These are phyloP conservation scores for Thamnaconus septentrionalis DNA, from an alignment of 2,113 vertebrate genomes.

Conservation along the genomic window DNA sequence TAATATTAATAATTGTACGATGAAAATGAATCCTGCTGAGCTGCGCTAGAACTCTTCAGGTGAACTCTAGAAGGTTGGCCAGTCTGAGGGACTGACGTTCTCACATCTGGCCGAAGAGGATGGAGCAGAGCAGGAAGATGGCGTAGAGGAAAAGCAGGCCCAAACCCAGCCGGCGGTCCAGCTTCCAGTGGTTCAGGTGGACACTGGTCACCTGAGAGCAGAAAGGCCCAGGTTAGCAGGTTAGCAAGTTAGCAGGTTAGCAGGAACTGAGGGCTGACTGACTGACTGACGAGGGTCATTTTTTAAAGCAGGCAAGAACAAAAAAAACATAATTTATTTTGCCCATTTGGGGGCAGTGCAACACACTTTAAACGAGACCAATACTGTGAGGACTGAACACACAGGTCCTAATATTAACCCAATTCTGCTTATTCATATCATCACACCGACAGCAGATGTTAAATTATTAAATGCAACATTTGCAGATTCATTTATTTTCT, in stretches of 20 bases:
- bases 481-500: constrained; percentile 26
- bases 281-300: too few species aligned
- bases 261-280: too few species aligned
- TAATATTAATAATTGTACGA: constrained; percentile 6
- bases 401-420: too few species aligned
- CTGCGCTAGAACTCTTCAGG: constrained; percentile 14
- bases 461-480: too few species aligned
- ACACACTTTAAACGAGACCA: too few species aligned
- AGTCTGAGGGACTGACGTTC: constrained; percentile 19
- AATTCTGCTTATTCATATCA: too few species aligned
- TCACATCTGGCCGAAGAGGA: constrained; percentile 80
- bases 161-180: constrained; percentile 77
- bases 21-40: constrained; percentile 23
- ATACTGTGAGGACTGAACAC: too few species aligned
- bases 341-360: too few species aligned
- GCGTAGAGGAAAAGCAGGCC: constrained; percentile 76
- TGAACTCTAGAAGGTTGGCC: constrained; percentile 1
- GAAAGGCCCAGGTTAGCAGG: not conserved
- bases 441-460: too few species aligned
- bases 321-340: too few species aligned
- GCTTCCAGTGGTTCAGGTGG: constrained; percentile 79
- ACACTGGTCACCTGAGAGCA: constrained; percentile 71
- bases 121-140: constrained; percentile 80
- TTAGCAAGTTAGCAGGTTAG: too few species aligned
- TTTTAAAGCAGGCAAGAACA: too few species aligned